phyloP scores from a whole-genome alignment of 2,888 invertebrate genomes.

The Camptogramma bilineatum region DNA sequence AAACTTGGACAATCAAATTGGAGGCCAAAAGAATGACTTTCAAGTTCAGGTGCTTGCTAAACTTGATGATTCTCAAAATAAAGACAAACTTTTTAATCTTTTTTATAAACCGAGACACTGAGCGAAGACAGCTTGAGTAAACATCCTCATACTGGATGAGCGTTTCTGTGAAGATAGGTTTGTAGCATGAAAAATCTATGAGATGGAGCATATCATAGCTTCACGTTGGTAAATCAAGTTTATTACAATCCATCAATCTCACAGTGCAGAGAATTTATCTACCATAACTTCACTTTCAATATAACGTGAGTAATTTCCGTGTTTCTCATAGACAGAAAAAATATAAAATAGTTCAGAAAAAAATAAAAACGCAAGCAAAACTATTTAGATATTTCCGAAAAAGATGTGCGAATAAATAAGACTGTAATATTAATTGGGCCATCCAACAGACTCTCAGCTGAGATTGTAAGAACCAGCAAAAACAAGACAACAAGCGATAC shows the following conservation, averaged over 20 bases:
- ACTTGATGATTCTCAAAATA: constrained; percentile 4
- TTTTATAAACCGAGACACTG: constrained; percentile 5
- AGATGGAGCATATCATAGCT: constrained; percentile 3
- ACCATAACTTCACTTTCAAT: background rate
- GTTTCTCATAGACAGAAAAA: too few species aligned
- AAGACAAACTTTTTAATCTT: constrained; percentile 6
- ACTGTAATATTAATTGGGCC: constrained; percentile 12
- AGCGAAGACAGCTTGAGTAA: constrained; percentile 15
- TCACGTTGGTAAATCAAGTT: constrained; percentile 2
- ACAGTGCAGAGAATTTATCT: background rate
- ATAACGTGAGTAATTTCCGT: background rate
- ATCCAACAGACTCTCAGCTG: constrained; percentile 13
- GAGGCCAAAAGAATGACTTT: constrained; percentile 8
- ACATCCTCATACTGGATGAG: constrained; percentile 10
- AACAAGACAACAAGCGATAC: constrained; percentile 25
- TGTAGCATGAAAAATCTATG: constrained; percentile 4
- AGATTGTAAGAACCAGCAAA: constrained; percentile 21
- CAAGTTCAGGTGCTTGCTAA: background rate
- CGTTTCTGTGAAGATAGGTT: constrained; percentile 2
- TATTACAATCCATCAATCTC: background rate
- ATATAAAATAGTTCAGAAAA: too few species aligned
- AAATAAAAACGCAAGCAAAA: too few species aligned
- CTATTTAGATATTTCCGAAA: too few species aligned
- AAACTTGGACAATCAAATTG: constrained; percentile 13
- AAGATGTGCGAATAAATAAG: constrained; percentile 1